Conservation (phyloP, 2,888 invertebrate species). For the Scaptodrosophila latifasciaeformis region DNA sequence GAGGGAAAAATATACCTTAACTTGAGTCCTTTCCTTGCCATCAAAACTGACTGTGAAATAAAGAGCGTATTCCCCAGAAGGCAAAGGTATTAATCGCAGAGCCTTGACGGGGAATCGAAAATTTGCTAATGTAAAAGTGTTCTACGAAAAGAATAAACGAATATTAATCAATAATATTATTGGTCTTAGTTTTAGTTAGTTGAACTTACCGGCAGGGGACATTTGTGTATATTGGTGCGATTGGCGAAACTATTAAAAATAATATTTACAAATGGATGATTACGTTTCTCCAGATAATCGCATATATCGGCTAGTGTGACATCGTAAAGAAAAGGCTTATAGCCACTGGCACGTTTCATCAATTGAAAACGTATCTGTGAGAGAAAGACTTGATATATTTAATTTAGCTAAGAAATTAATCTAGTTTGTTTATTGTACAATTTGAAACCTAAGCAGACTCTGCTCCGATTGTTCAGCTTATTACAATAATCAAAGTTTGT, state of each 20-base stretch:
- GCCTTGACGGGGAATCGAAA: constrained; percentile 52
- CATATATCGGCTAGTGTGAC: constrained; percentile 44
- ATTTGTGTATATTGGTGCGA: constrained; percentile 39
- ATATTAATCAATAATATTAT: background rate
- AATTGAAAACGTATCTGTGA: constrained; percentile 54
- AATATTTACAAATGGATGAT: constrained; percentile 60
- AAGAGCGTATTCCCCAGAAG: constrained; percentile 53
- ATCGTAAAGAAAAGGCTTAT: constrained; percentile 59
- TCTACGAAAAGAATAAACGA: constrained; percentile 15
- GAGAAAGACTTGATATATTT: too few species aligned
- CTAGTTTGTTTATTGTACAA: too few species aligned
- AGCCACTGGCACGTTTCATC: constrained; percentile 58
- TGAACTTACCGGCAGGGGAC: constrained; percentile 43
- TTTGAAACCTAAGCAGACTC: too few species aligned
- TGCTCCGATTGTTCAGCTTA: too few species aligned
- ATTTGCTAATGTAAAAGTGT: constrained; percentile 36
- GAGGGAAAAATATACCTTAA: constrained; percentile 48
- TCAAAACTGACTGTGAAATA: constrained; percentile 43
- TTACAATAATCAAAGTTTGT: background rate
- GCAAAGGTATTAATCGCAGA: constrained; percentile 45
- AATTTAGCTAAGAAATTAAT: too few species aligned
- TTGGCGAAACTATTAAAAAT: constrained; percentile 47
- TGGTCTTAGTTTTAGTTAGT: background rate
- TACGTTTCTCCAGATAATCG: constrained; percentile 58
- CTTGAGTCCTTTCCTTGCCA: constrained; percentile 24